Conservation (phyloP, 2,888 invertebrate genomes). For the Eupelmus urozonus region DNA sequence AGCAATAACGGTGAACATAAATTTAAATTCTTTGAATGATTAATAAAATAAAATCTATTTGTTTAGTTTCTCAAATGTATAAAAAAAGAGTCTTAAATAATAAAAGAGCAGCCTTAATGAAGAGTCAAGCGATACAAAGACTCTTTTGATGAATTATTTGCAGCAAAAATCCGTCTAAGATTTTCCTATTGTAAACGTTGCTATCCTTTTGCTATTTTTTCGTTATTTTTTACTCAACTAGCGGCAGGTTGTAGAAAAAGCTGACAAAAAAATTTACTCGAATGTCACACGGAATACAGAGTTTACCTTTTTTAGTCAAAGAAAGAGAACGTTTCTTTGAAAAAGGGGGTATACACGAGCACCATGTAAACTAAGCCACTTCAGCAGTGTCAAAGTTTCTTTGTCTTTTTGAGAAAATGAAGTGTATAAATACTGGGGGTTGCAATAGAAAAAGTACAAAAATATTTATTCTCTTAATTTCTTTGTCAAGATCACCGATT, state of each 20-base stretch:
- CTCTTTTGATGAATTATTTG: conserved; percentile 38
- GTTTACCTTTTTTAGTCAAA: background rate
- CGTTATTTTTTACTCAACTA: background rate
- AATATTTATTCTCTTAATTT: background rate
- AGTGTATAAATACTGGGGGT: background rate
- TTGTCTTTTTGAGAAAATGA: background rate
- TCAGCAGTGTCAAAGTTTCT: background rate
- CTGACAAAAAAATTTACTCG: background rate
- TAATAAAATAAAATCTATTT: no score
- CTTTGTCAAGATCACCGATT: no score
- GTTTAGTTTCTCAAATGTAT: background rate
- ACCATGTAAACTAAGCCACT: conserved; percentile 16
- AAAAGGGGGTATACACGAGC: background rate
- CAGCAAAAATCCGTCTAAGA: conserved; percentile 1
- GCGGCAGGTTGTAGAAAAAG: background rate
- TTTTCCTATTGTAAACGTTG: background rate
- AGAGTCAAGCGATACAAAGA: conserved; percentile 13
- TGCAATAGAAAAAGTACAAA: background rate
- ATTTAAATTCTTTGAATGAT: no score
- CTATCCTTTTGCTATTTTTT: background rate
- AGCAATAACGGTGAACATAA: no score
- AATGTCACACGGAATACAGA: conserved; percentile 5
- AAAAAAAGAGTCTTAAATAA: conserved; percentile 16
- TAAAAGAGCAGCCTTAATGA: conserved; percentile 12
- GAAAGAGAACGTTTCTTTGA: background rate